Conservation (phyloP, 2,888 invertebrate species). For the Macaria notata region DNA sequence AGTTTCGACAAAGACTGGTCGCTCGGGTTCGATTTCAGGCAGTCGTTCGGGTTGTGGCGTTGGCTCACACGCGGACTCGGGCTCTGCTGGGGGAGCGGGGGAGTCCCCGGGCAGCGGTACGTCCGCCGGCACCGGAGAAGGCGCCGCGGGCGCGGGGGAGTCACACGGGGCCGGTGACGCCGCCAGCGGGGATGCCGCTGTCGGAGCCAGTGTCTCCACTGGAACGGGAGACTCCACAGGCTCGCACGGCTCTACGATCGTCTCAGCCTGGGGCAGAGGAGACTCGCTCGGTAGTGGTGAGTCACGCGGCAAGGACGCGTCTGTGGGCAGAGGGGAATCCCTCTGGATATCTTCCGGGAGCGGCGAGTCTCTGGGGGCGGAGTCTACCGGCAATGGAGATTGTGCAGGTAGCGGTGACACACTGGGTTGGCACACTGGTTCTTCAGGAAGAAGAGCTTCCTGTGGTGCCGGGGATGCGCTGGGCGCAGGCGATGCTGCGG, state of each 20-base stretch:
- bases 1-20: slow-evolving; percentile 21
- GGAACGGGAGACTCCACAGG: slow-evolving; percentile 38
- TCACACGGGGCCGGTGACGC: neutral
- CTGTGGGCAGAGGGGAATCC: slow-evolving; percentile 30
- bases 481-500: slow-evolving; percentile 34
- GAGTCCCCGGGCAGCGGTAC: slow-evolving; percentile 22
- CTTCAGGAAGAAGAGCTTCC: neutral
- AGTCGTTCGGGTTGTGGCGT: slow-evolving; percentile 20
- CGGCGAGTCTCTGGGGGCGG: slow-evolving; percentile 25
- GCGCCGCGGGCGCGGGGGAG: neutral
- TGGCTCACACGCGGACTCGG: slow-evolving; percentile 18
- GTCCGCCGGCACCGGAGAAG: slow-evolving; percentile 19
- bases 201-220: slow-evolving; percentile 25
- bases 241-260: slow-evolving; percentile 19
- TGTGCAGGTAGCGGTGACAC: slow-evolving; percentile 29
- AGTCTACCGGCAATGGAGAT: slow-evolving; percentile 27
- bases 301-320: slow-evolving; percentile 33
- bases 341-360: slow-evolving; percentile 16
- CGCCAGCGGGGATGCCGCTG: slow-evolving; percentile 31
- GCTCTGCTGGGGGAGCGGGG: slow-evolving; percentile 17
- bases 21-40: slow-evolving; percentile 31
- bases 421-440: slow-evolving; percentile 22
- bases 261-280: slow-evolving; percentile 4
- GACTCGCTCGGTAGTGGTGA: slow-evolving; percentile 32
- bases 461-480: slow-evolving; percentile 36